Evolutionary conservation across 2,888 invertebrate genomes (phyloP), one percentile per base, ranked within the genome.

Genomic region (Xestoiulus laeticollis): DNA sequence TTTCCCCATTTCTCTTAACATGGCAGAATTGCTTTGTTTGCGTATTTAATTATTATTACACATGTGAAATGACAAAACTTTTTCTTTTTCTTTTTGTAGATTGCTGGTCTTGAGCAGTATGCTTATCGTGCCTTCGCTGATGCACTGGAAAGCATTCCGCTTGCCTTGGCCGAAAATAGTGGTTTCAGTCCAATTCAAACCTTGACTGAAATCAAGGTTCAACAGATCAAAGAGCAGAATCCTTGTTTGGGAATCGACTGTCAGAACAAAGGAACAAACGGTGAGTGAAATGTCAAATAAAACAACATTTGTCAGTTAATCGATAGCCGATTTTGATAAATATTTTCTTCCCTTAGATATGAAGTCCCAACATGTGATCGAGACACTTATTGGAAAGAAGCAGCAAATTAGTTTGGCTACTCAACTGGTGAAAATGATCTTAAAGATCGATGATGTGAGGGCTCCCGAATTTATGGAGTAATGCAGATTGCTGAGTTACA

Each of bases 371-470:
- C 96, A 97, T 92, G 99, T 99, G 19, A 96, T 99, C 89, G 99
- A 99, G 93, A 98, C 99, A 0, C 94, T 99, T 86, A 96, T 97
- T 92, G 97, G 98, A 59, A 99, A 99, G 94, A 96, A 97, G 91
- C 99, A 99, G 91, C 99, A 99, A 93, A 96, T 99, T 89, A 94
- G 98, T 48, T 93, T 99, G 90, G 99, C 99, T 30, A 98, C 99
- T 0, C 99, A 99, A 91, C 94, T 99, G 89, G 99, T 99, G 87
- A 98, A 99, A 92, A 99, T 99, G 99, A 99, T 99, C 90, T 94
- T 99, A 90, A 99, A 99, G 93, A 99, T 99, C 89, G 99, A 99
- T 92, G 99, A 99, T 92, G 96, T 99, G 78, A 95, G 95, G 90
- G 94, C 94, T 88, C 93, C 94, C 85, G 92, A 92, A 87, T 92